phyloP scores from a whole-genome alignment of 2,888 invertebrate species.

The Mimumesa dahlbomi region DNA sequence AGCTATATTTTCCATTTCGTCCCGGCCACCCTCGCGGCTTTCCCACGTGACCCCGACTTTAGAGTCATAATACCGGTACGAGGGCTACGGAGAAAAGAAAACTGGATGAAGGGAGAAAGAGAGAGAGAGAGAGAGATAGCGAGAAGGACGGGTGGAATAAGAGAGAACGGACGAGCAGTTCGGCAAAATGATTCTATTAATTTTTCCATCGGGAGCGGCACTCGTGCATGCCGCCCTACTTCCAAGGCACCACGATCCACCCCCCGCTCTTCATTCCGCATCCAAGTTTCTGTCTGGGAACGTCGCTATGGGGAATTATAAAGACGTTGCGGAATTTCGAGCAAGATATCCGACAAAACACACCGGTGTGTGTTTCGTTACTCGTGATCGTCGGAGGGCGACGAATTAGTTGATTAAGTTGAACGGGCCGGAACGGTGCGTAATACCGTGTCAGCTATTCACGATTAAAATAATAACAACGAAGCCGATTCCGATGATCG shows the following conservation, averaged over 20 bases:
- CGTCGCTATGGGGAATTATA: conserved; percentile 51
- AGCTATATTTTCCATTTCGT: conserved; percentile 68
- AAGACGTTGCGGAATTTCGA: conserved; percentile 56
- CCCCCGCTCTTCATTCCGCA: conserved; percentile 4
- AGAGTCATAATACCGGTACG: conserved; percentile 44
- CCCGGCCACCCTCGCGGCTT: conserved; percentile 40
- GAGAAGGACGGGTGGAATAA: conserved; percentile 16
- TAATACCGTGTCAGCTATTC: neutral
- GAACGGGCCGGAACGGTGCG: conserved; percentile 5
- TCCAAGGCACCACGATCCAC: conserved; percentile 36
- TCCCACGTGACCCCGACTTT: conserved; percentile 45
- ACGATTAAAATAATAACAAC: conserved; percentile 24
- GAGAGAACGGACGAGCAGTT: conserved; percentile 62
- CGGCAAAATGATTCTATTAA: conserved; percentile 79
- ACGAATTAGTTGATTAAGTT: conserved; percentile 22
- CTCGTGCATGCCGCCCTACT: conserved; percentile 78
- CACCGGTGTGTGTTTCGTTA: neutral
- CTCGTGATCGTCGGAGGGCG: neutral
- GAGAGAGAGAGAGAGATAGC: conserved; percentile 19
- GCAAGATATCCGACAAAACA: neutral
- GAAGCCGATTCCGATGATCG: conserved; percentile 8
- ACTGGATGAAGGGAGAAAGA: conserved; percentile 6
- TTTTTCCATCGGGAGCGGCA: conserved; percentile 78
- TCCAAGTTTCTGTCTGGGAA: conserved; percentile 18
- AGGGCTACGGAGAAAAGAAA: conserved; percentile 11